Percentiles rank a stretch among this genome's conserved stretches.
Evolutionary conservation across 1,140 invertebrate species (phyloP).

Genomic region (Drosophila seguyi): DNA sequence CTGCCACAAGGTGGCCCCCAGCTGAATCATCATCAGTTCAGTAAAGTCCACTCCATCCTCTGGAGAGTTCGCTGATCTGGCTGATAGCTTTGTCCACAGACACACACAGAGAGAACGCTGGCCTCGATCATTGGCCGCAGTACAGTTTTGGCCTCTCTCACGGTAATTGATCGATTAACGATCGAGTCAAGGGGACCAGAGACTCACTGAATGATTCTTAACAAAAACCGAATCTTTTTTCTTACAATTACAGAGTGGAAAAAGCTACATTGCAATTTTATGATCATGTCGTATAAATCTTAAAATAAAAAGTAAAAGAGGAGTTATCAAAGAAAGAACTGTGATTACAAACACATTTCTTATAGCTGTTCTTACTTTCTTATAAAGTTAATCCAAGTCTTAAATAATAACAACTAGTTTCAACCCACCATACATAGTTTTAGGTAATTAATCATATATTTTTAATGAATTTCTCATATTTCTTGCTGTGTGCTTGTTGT

Average conservation of each 20-base stretch:
- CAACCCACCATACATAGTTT: too few species aligned
- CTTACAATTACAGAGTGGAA: conserved; percentile 10
- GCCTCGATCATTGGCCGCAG: conserved; percentile 32
- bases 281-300: not conserved
- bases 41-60: conserved; percentile 2
- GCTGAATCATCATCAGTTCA: conserved; percentile 20
- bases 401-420: not conserved
- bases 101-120: conserved; percentile 5
- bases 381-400: not conserved
- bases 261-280: not conserved
- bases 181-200: conserved; percentile 27
- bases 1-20: conserved; percentile 36
- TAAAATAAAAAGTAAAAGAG: not conserved
- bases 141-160: conserved; percentile 41
- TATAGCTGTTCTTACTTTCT: not conserved
- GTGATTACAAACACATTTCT: not conserved
- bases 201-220: not conserved
- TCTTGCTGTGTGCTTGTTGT: conserved; percentile 4
- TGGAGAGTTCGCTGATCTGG: conserved; percentile 41
- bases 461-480: not conserved
- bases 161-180: conserved; percentile 45
- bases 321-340: not conserved
- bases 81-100: conserved; percentile 14
- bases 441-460: not conserved
- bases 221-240: conserved; percentile 9